Evolutionary conservation across 2,888 invertebrate genomes (phyloP), one percentile per base, ranked within the genome.

Genomic region (Matsumyia berberina): DNA sequence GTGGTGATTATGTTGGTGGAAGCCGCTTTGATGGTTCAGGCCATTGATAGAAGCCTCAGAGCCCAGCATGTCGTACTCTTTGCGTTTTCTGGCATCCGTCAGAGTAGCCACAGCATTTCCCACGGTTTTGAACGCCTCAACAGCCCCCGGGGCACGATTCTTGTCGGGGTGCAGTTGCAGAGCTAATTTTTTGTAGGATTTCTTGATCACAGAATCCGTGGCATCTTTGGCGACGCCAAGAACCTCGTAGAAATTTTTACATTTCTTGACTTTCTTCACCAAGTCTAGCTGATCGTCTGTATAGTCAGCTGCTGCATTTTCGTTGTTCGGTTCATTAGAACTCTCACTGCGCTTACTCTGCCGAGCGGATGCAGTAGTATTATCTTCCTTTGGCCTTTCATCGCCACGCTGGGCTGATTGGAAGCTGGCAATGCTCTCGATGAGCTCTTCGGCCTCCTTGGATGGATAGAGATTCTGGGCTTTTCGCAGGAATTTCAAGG

Each of bases 101-200:
- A 96, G 91, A 24, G 95, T 94, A n/a, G 95, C 94, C 87, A 95
- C 96, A 5, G 96, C 96, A 92, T 96, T 96, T 66, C 96, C 96
- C 86, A 97, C 94, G 24, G 95, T 95, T 92, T 96, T 96, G 88
- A 97, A 97, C 0, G 96, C 96, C 90, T 96, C 96, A 0, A 94
- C 94, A 64, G 96, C 95, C 6, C 96, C 96, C 0, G 96, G 96
- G 9, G 96, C 95, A 89, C 95, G 94, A 91, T 96, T 96, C 91
- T 97, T 96, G 89, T 96, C 96, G 0, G 96, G 96, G 92, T 96
- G 96, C 88, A 96, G 93, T 89, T 95, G 95, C n/a, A 96, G 91
- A 0, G 96, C 96, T 73, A 96, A 90, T 88, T 95, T 95, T 87
- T 95, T 94, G 88, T 96, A 96, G 64, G 94, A 94, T 87, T 95